Evolutionary conservation across 2,888 invertebrate species (phyloP), one percentile per base, ranked within the genome.

Genomic region (Agonum fuliginosum): DNA sequence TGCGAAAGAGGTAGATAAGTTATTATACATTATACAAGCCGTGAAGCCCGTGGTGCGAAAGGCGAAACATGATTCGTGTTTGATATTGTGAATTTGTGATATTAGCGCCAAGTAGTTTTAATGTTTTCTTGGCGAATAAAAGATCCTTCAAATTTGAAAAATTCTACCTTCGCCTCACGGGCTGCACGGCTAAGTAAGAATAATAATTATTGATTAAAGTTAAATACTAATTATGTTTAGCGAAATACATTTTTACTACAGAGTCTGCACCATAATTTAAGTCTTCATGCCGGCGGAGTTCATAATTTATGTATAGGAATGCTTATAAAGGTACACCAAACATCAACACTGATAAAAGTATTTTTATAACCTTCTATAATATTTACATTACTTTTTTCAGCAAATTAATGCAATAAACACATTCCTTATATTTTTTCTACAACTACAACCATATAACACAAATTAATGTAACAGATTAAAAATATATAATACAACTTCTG

Each of bases 381-480:
- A 65, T 37, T 67, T 67, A 17, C 0, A 69, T 51, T 30, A 12
- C 43, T 71, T 20, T 5, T 75, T 75, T 22, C 24, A 75, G 75
- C 75, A 75, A 75, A 34, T 75, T 19, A 48, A 67, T 67, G 30
- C 67, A 34, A 75, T 75, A 48, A 75, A 67, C 34, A 51, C 75
- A 51, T 75, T 67, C 14, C 24, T 75, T 22, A 67, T 75, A 75
- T 75, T 75, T 22, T 75, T 75, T 14, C 51, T 75, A 37, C 75
- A 75, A 75, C 10, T 75, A 46, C 67, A 75, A 75, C 75, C 75
- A 75, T 22, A 65, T 20, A 12, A 12, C 20, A 6, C 34, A 34
- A 34, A 34, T 6, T 34, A 34, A 34, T 34, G n/a, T 54, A 24
- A 43, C n/a, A n/a, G n/a, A n/a, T n/a, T n/a, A n/a, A n/a, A n/a